These are phyloP conservation scores for Apis laboriosa DNA, from an alignment of 1,140 invertebrate genomes.

Conservation along the genomic window DNA sequence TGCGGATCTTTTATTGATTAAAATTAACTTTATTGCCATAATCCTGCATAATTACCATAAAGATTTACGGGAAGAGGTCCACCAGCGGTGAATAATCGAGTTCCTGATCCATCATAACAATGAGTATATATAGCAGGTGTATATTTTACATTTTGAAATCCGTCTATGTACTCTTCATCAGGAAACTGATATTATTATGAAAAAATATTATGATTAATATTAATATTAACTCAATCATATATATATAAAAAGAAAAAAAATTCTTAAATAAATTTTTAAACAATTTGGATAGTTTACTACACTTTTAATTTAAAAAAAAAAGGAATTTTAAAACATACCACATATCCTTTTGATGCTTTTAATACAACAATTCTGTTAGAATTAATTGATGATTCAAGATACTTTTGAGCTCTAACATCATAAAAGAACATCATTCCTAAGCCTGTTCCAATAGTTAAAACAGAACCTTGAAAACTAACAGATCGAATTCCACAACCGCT, in stretches of 20 bases:
- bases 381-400: slow-evolving; percentile 94
- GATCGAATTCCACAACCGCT: slow-evolving; percentile 94
- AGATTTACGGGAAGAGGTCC: slow-evolving; percentile 94
- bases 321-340: slow-evolving; percentile 84
- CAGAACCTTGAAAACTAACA: slow-evolving; percentile 92
- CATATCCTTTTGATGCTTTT: slow-evolving; percentile 93
- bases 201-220: slow-evolving; percentile 31
- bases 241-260: neutral
- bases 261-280: neutral
- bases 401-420: slow-evolving; percentile 94
- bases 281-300: neutral
- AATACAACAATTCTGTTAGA: slow-evolving; percentile 93
- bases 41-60: slow-evolving; percentile 88
- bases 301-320: neutral
- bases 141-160: slow-evolving; percentile 92
- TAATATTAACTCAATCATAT: neutral
- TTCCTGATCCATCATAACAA: slow-evolving; percentile 95
- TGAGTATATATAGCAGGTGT: slow-evolving; percentile 97
- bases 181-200: slow-evolving; percentile 84
- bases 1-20: slow-evolving; percentile 34
- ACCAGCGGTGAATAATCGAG: slow-evolving; percentile 95
- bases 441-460: slow-evolving; percentile 96
- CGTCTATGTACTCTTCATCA: slow-evolving; percentile 90
- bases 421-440: slow-evolving; percentile 96
- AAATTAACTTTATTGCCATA: slow-evolving; percentile 83